Conservation (phyloP, 2,888 invertebrate species). For the Papilio gigon region DNA sequence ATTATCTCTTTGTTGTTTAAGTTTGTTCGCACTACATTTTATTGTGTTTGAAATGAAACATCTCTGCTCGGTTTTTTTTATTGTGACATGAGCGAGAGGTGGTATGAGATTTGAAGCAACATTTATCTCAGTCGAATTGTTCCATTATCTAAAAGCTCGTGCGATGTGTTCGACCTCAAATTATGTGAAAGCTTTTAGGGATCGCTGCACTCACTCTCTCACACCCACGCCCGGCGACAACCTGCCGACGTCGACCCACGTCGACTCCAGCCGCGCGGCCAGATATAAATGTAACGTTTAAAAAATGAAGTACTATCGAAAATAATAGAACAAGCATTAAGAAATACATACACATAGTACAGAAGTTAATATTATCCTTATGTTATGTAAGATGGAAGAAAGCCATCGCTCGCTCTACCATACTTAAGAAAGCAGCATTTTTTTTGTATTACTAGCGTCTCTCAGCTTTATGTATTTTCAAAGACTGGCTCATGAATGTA, state of each 20-base stretch:
- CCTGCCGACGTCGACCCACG: not conserved
- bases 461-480: too few relatives aligned
- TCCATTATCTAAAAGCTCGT: slow-evolving; percentile 29
- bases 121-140: slow-evolving; percentile 26
- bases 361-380: too few relatives aligned
- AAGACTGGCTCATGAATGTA: too few relatives aligned
- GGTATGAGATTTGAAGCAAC: slow-evolving; percentile 3
- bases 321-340: too few relatives aligned
- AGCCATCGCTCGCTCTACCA: too few relatives aligned
- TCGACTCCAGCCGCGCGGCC: not conserved
- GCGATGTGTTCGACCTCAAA: slow-evolving; percentile 23
- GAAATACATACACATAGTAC: too few relatives aligned
- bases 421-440: too few relatives aligned
- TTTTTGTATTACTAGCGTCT: not conserved
- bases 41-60: slow-evolving; percentile 3
- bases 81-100: not conserved
- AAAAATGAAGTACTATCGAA: too few relatives aligned
- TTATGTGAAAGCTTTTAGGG: slow-evolving; percentile 31
- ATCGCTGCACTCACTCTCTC: slow-evolving; percentile 8
- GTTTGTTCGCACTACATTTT: not conserved
- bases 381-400: too few relatives aligned
- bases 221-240: not conserved
- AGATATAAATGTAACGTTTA: not conserved
- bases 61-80: not conserved
- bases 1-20: not conserved